These are phyloP conservation scores for Megalurothrips usitatus DNA, from an alignment of 2,888 invertebrate genomes.

Conservation along the genomic window DNA sequence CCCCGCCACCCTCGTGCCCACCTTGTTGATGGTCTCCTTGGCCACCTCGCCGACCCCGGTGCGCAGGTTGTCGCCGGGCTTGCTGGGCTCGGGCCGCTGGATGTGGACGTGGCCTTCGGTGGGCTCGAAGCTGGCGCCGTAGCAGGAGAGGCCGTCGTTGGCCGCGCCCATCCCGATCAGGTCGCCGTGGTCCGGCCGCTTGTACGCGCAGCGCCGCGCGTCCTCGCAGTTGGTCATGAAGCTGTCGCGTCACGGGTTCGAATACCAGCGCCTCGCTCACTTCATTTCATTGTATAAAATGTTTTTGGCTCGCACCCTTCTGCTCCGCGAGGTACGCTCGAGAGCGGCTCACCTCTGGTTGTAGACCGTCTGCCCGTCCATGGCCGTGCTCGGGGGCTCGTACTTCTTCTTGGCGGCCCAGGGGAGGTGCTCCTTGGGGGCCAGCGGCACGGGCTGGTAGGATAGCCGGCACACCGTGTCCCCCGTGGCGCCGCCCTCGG, in stretches of 20 bases:
- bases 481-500: background rate
- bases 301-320: no score
- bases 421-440: background rate
- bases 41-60: background rate
- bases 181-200: slow-evolving; percentile 20
- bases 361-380: slow-evolving; percentile 3
- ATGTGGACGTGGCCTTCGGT: slow-evolving; percentile 10
- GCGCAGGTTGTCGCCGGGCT: slow-evolving; percentile 21
- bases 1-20: background rate
- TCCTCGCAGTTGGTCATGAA: slow-evolving; percentile 2
- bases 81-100: slow-evolving; percentile 3
- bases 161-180: background rate
- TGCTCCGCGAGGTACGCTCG: no score
- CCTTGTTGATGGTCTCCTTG: slow-evolving; percentile 1
- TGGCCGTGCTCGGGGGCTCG: background rate
- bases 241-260: background rate
- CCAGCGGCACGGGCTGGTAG: slow-evolving; percentile 9
- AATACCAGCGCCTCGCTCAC: no score
- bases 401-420: slow-evolving; percentile 24
- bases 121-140: slow-evolving; percentile 18
- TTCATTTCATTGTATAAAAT: background rate
- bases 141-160: slow-evolving; percentile 20
- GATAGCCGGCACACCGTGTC: slow-evolving; percentile 6
- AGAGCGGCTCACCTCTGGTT: background rate
- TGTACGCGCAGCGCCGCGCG: slow-evolving; percentile 15